phyloP scores from a whole-genome alignment of 1,140 invertebrate genomes.

The Euwallacea similis region DNA sequence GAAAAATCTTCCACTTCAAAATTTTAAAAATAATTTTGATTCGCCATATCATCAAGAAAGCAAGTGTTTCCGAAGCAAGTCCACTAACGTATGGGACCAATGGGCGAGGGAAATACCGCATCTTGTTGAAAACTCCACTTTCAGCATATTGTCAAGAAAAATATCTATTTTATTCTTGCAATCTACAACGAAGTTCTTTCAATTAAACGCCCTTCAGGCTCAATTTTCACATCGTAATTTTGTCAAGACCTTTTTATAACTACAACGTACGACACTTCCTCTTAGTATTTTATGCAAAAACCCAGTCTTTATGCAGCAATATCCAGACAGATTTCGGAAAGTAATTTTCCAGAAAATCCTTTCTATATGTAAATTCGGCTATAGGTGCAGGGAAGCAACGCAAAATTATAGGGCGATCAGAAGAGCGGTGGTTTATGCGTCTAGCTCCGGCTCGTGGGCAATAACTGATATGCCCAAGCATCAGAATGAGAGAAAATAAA shows the following conservation, averaged over 20 bases:
- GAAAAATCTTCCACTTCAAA: no score
- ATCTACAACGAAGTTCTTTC: no score
- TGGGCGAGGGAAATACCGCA: no score
- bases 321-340: conserved; percentile 32
- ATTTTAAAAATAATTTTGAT: no score
- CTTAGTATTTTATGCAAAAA: conserved; percentile 10
- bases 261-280: no score
- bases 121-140: neutral
- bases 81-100: no score
- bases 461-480: conserved; percentile 11
- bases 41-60: no score
- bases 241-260: no score
- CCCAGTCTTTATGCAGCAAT: conserved; percentile 10
- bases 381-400: conserved; percentile 30
- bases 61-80: no score
- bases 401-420: conserved; percentile 29
- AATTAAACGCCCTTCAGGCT: no score
- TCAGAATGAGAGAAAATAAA: neutral
- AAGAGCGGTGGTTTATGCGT: conserved; percentile 26
- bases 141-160: neutral
- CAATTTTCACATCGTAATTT: no score
- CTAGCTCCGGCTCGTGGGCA: conserved; percentile 8
- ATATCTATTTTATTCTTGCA: no score
- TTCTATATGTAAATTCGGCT: conserved; percentile 35
- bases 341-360: conserved; percentile 35